These are phyloP conservation scores for Argya squamiceps DNA, from an alignment of 2,797 vertebrate species.

Conservation along the genomic window DNA sequence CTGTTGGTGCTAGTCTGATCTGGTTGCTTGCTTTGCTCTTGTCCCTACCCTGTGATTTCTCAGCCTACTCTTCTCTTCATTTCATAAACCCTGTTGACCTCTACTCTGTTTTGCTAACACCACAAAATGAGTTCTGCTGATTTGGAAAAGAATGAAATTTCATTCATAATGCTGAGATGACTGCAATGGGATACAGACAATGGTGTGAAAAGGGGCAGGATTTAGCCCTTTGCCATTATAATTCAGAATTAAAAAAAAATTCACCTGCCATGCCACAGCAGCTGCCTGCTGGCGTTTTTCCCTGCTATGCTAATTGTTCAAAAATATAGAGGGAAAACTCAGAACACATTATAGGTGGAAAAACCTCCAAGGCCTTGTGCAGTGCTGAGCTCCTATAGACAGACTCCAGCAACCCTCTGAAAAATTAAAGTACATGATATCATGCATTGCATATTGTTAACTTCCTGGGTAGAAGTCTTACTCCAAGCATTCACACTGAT, in stretches of 20 bases:
- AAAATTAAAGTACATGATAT: neutral
- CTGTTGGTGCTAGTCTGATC: neutral
- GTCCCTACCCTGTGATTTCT: neutral
- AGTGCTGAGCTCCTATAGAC: neutral
- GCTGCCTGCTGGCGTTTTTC: neutral
- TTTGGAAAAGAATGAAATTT: neutral
- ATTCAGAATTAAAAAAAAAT: neutral
- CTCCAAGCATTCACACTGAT: neutral
- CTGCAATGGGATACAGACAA: neutral
- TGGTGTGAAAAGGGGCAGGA: neutral
- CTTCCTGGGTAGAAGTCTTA: neutral
- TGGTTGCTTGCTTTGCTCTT: neutral
- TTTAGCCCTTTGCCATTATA: neutral
- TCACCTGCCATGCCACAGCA: neutral
- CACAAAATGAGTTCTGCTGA: neutral
- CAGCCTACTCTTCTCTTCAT: neutral
- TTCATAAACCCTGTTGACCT: neutral
- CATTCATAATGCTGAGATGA: neutral
- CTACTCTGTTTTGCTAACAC: neutral
- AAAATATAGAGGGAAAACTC: neutral
- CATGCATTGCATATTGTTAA: neutral
- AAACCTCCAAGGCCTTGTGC: neutral
- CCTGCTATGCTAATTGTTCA: neutral
- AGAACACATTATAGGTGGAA: neutral
- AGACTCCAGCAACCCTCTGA: neutral